Conservation (phyloP, 2,888 invertebrate genomes). For the Drosophila neotestacea region DNA sequence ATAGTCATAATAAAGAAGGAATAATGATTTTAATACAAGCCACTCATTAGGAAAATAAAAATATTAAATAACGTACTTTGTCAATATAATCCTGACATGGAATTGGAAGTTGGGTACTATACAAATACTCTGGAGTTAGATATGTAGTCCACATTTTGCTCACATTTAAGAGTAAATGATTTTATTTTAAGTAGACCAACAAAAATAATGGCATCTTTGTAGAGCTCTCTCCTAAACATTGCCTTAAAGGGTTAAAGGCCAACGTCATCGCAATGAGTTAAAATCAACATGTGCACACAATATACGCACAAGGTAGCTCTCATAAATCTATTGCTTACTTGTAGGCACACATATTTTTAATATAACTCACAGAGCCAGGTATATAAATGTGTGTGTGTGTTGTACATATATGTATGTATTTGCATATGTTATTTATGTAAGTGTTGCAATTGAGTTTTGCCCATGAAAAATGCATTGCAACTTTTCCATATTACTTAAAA, state of each 20-base stretch:
- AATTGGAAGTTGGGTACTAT: no score
- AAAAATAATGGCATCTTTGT: background rate
- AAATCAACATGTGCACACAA: conserved; percentile 61
- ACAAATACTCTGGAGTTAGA: no score
- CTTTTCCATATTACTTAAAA: conserved; percentile 60
- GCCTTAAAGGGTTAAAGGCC: no score
- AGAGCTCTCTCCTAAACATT: background rate
- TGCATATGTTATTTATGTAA: conserved; percentile 30
- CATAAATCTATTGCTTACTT: conserved; percentile 68
- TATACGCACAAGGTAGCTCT: conserved; percentile 50
- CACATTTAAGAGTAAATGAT: background rate
- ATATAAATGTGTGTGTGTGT: background rate
- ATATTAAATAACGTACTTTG: no score
- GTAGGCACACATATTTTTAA: conserved; percentile 62
- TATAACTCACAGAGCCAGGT: conserved; percentile 2
- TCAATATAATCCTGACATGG: no score
- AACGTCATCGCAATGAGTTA: conserved; percentile 39
- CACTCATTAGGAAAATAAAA: no score
- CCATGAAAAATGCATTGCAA: conserved; percentile 57
- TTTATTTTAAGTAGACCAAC: background rate
- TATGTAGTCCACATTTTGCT: no score
- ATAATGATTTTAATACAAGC: no score
- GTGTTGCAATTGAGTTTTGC: conserved; percentile 67
- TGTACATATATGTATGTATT: background rate
- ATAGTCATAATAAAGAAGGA: no score